Conservation (phyloP, 1,140 invertebrate genomes). For the Macrobrachium rosenbergii region DNA sequence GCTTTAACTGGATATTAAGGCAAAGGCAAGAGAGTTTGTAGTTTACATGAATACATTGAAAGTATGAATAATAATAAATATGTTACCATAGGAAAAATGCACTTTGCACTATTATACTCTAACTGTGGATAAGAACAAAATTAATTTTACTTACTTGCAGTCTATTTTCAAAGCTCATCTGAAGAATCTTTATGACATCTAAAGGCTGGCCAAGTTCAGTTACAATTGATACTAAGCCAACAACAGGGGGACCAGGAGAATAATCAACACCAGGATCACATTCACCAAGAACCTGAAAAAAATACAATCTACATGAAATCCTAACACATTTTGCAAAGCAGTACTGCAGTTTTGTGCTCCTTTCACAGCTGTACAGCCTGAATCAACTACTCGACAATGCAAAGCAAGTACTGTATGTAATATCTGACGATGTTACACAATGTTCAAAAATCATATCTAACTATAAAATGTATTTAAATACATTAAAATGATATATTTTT, state of each 20-base stretch:
- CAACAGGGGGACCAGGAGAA: slow-evolving; percentile 30
- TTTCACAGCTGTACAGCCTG: too few species aligned
- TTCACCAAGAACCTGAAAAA: slow-evolving; percentile 41
- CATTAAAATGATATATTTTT: too few species aligned
- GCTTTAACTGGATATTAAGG: too few species aligned
- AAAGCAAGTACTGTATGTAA: too few species aligned
- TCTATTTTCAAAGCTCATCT: slow-evolving; percentile 47
- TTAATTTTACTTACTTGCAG: slow-evolving; percentile 14
- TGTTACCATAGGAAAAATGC: not conserved
- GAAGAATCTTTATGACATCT: slow-evolving; percentile 34
- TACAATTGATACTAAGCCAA: slow-evolving; percentile 34
- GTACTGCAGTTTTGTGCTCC: too few species aligned
- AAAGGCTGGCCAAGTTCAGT: slow-evolving; percentile 43
- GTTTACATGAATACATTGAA: too few species aligned
- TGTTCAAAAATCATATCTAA: too few species aligned
- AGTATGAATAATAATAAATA: not conserved
- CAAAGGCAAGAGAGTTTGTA: too few species aligned
- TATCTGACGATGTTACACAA: too few species aligned
- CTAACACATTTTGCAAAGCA: not conserved
- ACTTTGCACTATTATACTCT: not conserved
- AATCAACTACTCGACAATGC: too few species aligned
- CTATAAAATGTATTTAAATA: too few species aligned
- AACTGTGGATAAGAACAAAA: not conserved
- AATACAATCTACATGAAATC: not conserved
- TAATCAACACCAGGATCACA: slow-evolving; percentile 39